Percentiles rank a stretch among this genome's conserved stretches.
phyloP scores from a whole-genome alignment of 2,888 invertebrate genomes.

The Trissoscelio sp. region DNA sequence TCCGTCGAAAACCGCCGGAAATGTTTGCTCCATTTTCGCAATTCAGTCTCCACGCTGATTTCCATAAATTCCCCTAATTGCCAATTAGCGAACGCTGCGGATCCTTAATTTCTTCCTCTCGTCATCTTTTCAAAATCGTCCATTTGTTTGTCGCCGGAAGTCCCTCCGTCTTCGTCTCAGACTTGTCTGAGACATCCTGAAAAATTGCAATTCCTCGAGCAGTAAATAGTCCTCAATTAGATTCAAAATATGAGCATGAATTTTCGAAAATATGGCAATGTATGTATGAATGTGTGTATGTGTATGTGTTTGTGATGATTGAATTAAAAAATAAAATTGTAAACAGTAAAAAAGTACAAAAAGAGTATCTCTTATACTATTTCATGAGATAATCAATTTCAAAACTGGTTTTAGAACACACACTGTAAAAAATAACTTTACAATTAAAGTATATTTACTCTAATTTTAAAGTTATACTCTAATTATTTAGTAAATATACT shows the following conservation, averaged over 20 bases:
- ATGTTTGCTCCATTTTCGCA: not conserved
- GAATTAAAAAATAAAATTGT: not conserved
- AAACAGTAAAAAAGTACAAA: not conserved
- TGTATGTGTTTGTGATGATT: conserved; percentile 3
- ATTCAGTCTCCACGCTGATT: not conserved
- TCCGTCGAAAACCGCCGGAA: not conserved
- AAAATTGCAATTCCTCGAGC: conserved; percentile 48
- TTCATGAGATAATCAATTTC: conserved; percentile 35
- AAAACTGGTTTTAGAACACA: too few relatives aligned
- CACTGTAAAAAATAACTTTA: too few relatives aligned
- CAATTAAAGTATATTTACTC: too few relatives aligned
- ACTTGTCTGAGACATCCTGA: conserved; percentile 41
- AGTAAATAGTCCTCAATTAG: conserved; percentile 43
- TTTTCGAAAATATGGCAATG: conserved; percentile 28
- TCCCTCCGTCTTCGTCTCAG: conserved; percentile 28
- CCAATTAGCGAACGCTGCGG: not conserved
- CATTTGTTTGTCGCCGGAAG: not conserved
- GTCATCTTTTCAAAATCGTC: not conserved
- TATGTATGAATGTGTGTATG: not conserved
- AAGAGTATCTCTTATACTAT: not conserved
- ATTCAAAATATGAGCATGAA: conserved; percentile 13
- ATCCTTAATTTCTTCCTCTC: not conserved
- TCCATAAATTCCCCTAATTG: conserved; percentile 3
- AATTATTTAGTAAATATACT: too few relatives aligned
- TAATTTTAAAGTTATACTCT: too few relatives aligned